Percentiles rank a stretch among this genome's conserved stretches.
Evolutionary conservation across 2,113 vertebrate species (phyloP).

Genomic region (Parotia lawesii): DNA sequence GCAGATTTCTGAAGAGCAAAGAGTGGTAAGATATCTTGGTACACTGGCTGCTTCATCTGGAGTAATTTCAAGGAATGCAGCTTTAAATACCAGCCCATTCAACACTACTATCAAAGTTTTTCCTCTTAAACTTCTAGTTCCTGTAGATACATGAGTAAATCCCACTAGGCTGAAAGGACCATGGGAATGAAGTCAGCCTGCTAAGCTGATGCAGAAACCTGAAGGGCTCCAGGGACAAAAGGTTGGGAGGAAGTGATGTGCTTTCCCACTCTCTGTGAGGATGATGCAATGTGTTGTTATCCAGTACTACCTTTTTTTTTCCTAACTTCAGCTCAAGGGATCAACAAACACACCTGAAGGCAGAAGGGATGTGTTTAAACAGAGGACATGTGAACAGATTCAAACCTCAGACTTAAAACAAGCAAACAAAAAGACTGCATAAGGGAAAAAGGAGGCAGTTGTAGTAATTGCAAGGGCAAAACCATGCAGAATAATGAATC

Average conservation of each 20-base stretch:
- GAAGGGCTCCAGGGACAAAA: not conserved
- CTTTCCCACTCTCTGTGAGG: not conserved
- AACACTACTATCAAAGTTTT: not conserved
- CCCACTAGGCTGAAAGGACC: not conserved
- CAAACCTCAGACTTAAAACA: not conserved
- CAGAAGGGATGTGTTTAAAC: conserved; percentile 28
- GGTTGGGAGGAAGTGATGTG: not conserved
- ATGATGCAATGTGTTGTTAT: not conserved
- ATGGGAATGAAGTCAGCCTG: not conserved
- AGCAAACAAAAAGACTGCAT: not conserved
- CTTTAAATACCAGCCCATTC: not conserved
- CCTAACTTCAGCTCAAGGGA: conserved; percentile 8
- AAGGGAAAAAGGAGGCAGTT: not conserved
- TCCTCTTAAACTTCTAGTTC: not conserved
- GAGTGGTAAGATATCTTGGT: not conserved
- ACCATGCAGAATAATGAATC: not conserved
- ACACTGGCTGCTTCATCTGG: not conserved
- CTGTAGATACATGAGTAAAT: not conserved
- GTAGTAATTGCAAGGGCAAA: not conserved
- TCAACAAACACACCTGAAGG: conserved; percentile 34
- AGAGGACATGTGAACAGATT: not conserved
- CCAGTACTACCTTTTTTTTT: not conserved
- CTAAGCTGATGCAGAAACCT: not conserved
- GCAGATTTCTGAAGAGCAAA: not conserved
- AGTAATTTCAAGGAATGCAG: not conserved